Evolutionary conservation across 1,140 invertebrate genomes (phyloP).

Genomic region (Drosophila asahinai): DNA sequence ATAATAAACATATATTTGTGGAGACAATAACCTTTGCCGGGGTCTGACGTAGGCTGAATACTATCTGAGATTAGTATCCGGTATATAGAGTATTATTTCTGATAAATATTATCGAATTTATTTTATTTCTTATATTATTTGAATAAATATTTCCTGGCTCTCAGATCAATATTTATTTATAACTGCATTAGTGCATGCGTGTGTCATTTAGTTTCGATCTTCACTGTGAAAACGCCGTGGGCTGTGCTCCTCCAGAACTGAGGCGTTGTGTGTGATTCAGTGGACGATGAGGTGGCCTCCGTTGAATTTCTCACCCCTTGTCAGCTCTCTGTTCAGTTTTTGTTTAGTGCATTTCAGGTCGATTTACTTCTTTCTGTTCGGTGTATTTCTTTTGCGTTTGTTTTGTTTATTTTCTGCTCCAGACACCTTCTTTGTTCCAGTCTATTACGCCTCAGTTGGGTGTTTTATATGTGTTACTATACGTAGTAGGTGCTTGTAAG

Average conservation of each 20-base stretch:
- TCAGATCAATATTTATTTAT: neutral
- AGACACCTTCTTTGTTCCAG: slow-evolving; percentile 58
- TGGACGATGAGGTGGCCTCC: slow-evolving; percentile 12
- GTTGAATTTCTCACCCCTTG: neutral
- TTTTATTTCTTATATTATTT: too few species aligned
- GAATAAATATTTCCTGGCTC: neutral
- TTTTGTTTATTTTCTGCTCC: slow-evolving; percentile 2
- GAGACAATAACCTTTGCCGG: neutral
- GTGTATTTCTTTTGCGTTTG: slow-evolving; percentile 8
- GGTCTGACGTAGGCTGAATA: neutral
- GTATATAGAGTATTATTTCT: too few species aligned
- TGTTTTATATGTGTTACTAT: slow-evolving; percentile 19
- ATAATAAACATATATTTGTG: neutral
- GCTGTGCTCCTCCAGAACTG: neutral
- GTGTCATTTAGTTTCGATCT: neutral
- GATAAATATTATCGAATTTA: too few species aligned
- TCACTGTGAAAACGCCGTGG: neutral
- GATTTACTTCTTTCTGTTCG: slow-evolving; percentile 10
- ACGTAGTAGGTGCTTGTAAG: slow-evolving; percentile 1
- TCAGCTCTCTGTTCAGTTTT: slow-evolving; percentile 13
- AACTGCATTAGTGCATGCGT: neutral
- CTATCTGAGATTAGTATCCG: too few species aligned
- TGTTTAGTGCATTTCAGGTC: slow-evolving; percentile 13
- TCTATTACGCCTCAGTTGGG: slow-evolving; percentile 44
- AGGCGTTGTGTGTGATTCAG: slow-evolving; percentile 12